These are phyloP conservation scores for Idaea aversata DNA, from an alignment of 2,888 invertebrate genomes.

Conservation along the genomic window DNA sequence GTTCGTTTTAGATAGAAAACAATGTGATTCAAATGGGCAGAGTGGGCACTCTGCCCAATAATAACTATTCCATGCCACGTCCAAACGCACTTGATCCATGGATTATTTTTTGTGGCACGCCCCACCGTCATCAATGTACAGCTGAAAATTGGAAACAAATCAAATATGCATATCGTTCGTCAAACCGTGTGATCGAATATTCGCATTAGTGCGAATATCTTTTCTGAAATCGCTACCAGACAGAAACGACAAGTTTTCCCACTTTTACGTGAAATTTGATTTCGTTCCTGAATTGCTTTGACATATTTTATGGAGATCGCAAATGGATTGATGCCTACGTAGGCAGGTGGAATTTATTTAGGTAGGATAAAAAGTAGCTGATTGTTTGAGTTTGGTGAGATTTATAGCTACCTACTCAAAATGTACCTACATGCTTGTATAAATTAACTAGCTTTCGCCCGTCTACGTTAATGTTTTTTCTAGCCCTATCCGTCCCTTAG, in stretches of 20 bases:
- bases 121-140: conserved; percentile 41
- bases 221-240: conserved; percentile 47
- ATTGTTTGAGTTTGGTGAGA: background rate
- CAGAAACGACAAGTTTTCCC: conserved; percentile 48
- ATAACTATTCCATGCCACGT: conserved; percentile 52
- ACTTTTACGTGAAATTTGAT: conserved; percentile 43
- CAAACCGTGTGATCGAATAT: conserved; percentile 72
- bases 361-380: background rate
- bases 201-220: conserved; percentile 60
- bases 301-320: conserved; percentile 26
- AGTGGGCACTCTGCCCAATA: conserved; percentile 1
- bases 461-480: no score
- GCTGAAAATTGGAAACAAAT: conserved; percentile 74
- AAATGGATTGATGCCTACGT: conserved; percentile 12
- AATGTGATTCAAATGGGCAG: background rate
- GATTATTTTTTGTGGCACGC: conserved; percentile 57
- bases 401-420: no score
- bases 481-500: no score
- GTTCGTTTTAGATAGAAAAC: no score
- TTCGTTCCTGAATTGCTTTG: conserved; percentile 35
- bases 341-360: conserved; percentile 1
- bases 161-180: conserved; percentile 71
- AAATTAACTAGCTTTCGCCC: no score
- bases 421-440: no score
- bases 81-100: conserved; percentile 47